Base-by-base conservation (phyloP, 2,888 invertebrate species). In the Hetaerina titia region DNA sequence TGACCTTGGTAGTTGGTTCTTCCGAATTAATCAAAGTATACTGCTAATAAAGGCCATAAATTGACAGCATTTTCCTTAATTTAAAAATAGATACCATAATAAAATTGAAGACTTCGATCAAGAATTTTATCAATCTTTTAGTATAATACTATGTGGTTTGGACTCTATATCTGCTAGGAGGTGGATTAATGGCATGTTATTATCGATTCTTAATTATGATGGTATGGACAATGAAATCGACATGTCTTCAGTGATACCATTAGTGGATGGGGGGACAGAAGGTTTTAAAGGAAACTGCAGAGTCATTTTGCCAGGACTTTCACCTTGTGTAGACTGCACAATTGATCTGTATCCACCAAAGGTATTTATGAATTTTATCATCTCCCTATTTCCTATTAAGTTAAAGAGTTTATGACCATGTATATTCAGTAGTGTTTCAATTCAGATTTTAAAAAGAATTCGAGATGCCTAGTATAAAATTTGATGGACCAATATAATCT, bases 261-360 rank as follows among this genome's bases (percentile, higher is more conserved):
- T 99, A 96, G 98, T 99, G 92, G 99, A 99, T 97, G 99, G 99
- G 95, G 99, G 99, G 19, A 99, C 99, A 0, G 99, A 99, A 97
- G 99, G 99, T 0, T 99, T 99, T 96, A 99, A 99, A 97, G 99
- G 99, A 25, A 99, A 99, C 97, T 99, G 98, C 0, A 98, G 99
- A 96, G 99, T 99, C 0, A 98, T 99, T 96, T 97, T 99, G 58
- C 99, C 99, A 0, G 99, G 99, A 19, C 97, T 99, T 96, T 98
- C 98, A 88, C 99, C 99, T 22, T 99, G 99, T 96, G 98, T 99
- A 95, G 99, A 99, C 96, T 99, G 99, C 96, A 99, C 99, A 0
- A 97, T 99, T 95, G 99, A 99, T 97, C 97, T 99, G 94, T 99
- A 99, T 96, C 99, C 99, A 63, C 99, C 99, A 7, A 99, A 99